Evolutionary conservation across 2,113 vertebrate species (phyloP).

Genomic region (Saccopteryx leptura): DNA sequence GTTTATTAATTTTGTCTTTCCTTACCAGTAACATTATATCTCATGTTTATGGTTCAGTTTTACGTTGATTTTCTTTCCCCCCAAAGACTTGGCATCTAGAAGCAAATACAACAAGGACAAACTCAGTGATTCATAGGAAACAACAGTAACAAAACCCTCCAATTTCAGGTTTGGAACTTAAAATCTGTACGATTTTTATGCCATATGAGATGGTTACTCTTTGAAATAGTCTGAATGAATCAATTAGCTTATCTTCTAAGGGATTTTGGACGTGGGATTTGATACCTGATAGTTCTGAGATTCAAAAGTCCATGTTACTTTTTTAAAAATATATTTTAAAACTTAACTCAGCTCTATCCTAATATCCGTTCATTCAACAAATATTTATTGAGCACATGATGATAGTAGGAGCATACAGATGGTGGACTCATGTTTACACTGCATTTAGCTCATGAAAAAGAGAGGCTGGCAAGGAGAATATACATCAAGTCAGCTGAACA

Average conservation of each 20-base stretch:
- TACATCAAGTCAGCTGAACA: not conserved
- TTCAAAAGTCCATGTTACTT: not conserved
- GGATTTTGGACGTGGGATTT: not conserved
- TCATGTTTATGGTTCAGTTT: not conserved
- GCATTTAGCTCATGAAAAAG: not conserved
- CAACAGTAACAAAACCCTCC: not conserved
- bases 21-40: not conserved
- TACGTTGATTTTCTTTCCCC: not conserved
- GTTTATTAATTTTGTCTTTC: conserved; percentile 44
- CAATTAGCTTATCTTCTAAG: not conserved
- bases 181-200: not conserved
- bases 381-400: not conserved
- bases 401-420: too few relatives aligned
- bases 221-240: conserved; percentile 37
- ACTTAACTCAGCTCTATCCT: not conserved
- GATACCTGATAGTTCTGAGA: not conserved
- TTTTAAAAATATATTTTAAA: conserved; percentile 15
- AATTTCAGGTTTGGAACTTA: conserved; percentile 1
- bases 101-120: not conserved
- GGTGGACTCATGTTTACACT: not conserved
- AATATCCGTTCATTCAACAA: not conserved
- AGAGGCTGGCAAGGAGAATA: not conserved
- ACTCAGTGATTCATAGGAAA: not conserved
- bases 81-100: not conserved
- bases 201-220: not conserved